phyloP scores from a whole-genome alignment of 2,113 vertebrate species.

The Aptenodytes forsteri region DNA sequence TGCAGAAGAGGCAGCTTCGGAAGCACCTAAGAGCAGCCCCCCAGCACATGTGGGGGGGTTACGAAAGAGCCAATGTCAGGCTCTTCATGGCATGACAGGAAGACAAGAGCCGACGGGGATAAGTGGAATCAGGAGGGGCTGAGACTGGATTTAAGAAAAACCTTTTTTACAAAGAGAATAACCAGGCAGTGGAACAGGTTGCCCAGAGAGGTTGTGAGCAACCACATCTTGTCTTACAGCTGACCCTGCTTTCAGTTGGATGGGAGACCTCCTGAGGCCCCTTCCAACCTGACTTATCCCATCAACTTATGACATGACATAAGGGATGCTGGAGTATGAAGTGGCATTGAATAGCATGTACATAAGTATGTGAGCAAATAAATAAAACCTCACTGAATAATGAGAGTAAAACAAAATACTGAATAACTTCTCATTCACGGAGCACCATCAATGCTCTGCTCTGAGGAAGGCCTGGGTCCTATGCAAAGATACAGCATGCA shows the following conservation, averaged over 20 bases:
- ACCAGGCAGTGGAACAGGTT: not conserved
- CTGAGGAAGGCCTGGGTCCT: not conserved
- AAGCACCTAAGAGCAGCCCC: not conserved
- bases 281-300: not conserved
- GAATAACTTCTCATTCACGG: not conserved
- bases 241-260: not conserved
- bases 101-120: not conserved
- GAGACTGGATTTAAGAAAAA: not conserved
- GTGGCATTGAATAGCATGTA: not conserved
- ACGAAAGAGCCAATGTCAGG: not conserved
- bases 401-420: not conserved
- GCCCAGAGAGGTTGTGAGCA: not conserved
- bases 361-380: not conserved
- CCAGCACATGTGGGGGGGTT: accelerated
- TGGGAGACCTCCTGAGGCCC: not conserved
- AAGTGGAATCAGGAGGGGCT: not conserved
- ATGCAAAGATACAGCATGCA: not conserved
- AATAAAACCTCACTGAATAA: not conserved
- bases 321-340: not conserved
- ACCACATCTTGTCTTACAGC: not conserved
- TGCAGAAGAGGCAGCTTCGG: not conserved
- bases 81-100: not conserved
- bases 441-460: not conserved
- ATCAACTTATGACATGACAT: not conserved
- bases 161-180: not conserved